Evolutionary conservation across 2,113 vertebrate species (phyloP).

Genomic region (Nanorana parkeri): DNA sequence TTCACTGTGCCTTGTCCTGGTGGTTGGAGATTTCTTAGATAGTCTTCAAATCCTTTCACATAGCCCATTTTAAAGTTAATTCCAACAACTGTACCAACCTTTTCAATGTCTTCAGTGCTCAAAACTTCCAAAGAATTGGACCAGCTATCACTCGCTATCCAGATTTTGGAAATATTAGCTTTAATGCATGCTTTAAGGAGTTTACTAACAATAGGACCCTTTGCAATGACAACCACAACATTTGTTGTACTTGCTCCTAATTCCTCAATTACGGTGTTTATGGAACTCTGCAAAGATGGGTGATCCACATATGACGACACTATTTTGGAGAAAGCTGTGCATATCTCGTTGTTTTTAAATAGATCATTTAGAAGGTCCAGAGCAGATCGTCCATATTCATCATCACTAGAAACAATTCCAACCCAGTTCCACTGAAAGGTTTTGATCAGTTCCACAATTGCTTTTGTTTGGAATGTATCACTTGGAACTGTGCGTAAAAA

Average conservation of each 20-base stretch:
- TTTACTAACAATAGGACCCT: slow-evolving; percentile 60
- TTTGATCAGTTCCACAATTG: slow-evolving; percentile 61
- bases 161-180: slow-evolving; percentile 63
- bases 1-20: slow-evolving; percentile 62
- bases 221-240: slow-evolving; percentile 69
- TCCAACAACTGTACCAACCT: slow-evolving; percentile 71
- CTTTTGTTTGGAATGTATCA: slow-evolving; percentile 70
- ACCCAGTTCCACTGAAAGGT: slow-evolving; percentile 71
- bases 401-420: slow-evolving; percentile 71
- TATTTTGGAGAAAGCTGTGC: slow-evolving; percentile 64
- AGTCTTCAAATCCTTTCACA: slow-evolving; percentile 64
- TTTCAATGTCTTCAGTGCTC: slow-evolving; percentile 65
- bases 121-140: slow-evolving; percentile 58
- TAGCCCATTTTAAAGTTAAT: slow-evolving; percentile 62
- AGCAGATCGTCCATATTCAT: slow-evolving; percentile 69
- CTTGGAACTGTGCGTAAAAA: slow-evolving; percentile 72
- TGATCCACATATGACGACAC: slow-evolving; percentile 61
- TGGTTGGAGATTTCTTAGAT: slow-evolving; percentile 61
- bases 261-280: slow-evolving; percentile 55
- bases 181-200: slow-evolving; percentile 67
- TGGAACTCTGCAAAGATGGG: background rate
- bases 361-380: slow-evolving; percentile 63
- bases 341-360: slow-evolving; percentile 60
- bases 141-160: slow-evolving; percentile 74
- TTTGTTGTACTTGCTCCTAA: slow-evolving; percentile 62